Evolutionary conservation across 2,888 invertebrate genomes (phyloP).

Genomic region (Drosophila sordidula): DNA sequence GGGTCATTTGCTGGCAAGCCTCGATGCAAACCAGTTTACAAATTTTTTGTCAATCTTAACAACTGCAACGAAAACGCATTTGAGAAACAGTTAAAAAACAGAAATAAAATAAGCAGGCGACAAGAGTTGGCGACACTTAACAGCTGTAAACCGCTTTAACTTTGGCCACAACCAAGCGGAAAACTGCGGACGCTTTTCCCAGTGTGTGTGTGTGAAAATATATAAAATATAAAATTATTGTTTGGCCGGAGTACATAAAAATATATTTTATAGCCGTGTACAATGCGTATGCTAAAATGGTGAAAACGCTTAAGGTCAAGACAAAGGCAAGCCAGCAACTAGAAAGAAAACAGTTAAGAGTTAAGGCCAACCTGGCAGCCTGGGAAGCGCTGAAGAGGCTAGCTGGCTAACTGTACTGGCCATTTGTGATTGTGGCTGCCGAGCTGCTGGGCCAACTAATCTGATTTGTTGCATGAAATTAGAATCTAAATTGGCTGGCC

Average conservation of each 20-base stretch:
- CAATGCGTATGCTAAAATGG: conserved; percentile 22
- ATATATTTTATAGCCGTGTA: conserved; percentile 39
- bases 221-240: conserved; percentile 30
- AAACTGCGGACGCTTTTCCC: conserved; percentile 14
- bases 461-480: conserved; percentile 76
- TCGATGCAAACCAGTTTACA: conserved; percentile 40
- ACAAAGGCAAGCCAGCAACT: conserved; percentile 6
- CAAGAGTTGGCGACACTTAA: conserved; percentile 76
- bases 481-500: conserved; percentile 74
- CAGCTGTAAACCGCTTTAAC: conserved; percentile 56
- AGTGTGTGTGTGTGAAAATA: background rate
- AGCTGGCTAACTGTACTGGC: conserved; percentile 56
- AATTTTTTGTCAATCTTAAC: conserved; percentile 57
- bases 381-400: background rate
- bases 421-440: conserved; percentile 41
- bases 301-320: conserved; percentile 60
- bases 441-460: conserved; percentile 48
- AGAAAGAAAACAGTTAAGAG: conserved; percentile 20
- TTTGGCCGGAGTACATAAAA: conserved; percentile 27
- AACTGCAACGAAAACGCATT: conserved; percentile 62
- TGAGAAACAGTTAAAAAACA: conserved; percentile 57
- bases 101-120: conserved; percentile 17
- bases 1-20: conserved; percentile 36
- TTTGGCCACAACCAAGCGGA: conserved; percentile 14
- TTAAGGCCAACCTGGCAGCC: conserved; percentile 11